Conservation (phyloP, 1,140 invertebrate species). For the Drosophila persimilis region DNA sequence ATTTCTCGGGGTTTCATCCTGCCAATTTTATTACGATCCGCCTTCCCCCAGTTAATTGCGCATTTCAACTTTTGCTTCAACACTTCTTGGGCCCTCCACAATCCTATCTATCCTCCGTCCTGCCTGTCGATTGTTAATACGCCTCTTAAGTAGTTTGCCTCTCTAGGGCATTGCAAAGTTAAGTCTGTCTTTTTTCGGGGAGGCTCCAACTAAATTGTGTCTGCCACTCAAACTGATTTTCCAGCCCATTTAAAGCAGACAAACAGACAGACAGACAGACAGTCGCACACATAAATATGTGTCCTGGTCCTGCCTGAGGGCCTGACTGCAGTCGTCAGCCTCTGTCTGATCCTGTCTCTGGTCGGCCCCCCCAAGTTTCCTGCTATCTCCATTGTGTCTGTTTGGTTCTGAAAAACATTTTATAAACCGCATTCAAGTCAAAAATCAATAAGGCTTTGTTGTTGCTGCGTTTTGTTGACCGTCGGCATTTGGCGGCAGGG, state of each 20-base stretch:
- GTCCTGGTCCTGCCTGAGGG: conserved; percentile 25
- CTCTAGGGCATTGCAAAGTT: conserved; percentile 18
- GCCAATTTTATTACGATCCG: neutral
- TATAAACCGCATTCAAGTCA: conserved; percentile 42
- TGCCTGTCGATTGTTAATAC: conserved; percentile 53
- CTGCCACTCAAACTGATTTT: conserved; percentile 43
- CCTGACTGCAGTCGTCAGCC: conserved; percentile 27
- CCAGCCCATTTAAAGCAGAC: conserved; percentile 51
- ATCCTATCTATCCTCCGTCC: conserved; percentile 1
- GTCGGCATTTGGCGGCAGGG: conserved; percentile 31
- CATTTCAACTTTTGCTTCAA: conserved; percentile 48
- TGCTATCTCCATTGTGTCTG: conserved; percentile 24
- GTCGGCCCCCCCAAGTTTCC: neutral
- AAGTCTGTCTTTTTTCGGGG: conserved; percentile 7
- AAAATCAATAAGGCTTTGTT: conserved; percentile 61
- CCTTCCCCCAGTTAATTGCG: conserved; percentile 40
- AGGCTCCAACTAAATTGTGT: conserved; percentile 31
- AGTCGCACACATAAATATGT: conserved; percentile 7
- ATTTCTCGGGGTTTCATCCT: conserved; percentile 1
- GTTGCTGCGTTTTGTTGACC: conserved; percentile 43
- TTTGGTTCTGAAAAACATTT: conserved; percentile 34
- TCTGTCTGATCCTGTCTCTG: conserved; percentile 38
- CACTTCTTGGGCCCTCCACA: conserved; percentile 5
- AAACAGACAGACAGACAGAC: conserved; percentile 1
- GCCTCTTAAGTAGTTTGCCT: conserved; percentile 34